phyloP scores from a whole-genome alignment of 2,113 vertebrate genomes.

The Brienomyrus brachyistius region DNA sequence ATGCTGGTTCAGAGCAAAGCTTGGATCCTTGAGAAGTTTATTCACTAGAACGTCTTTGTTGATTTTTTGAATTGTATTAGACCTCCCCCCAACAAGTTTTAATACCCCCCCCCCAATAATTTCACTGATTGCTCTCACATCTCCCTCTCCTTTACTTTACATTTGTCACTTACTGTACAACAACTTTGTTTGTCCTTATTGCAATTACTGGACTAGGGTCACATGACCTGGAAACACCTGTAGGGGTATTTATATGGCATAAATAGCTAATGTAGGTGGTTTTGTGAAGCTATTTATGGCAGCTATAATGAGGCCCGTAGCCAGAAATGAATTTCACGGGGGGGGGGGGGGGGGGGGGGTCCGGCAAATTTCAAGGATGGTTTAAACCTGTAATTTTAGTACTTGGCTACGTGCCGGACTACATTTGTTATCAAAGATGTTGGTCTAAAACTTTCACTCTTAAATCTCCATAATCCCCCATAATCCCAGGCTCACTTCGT shows the following conservation, averaged over 20 bases:
- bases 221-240: background rate
- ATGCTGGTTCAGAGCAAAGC: background rate
- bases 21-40: background rate
- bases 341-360: background rate
- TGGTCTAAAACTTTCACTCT: background rate
- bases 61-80: background rate
- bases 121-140: background rate
- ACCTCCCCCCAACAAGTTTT: background rate
- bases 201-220: background rate
- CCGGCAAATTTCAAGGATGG: background rate
- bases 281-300: background rate
- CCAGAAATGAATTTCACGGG: background rate
- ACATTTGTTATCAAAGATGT: background rate
- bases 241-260: background rate
- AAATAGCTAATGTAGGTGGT: background rate
- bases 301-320: background rate
- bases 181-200: background rate
- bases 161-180: background rate
- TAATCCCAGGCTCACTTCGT: background rate
- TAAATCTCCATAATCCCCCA: background rate
- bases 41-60: background rate
- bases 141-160: background rate
- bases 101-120: background rate
- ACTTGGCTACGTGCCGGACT: background rate
- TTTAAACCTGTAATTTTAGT: background rate